Evolutionary conservation across 2,888 invertebrate genomes (phyloP), one percentile per base, ranked within the genome.

Genomic region (Drosophila melanosoma): DNA sequence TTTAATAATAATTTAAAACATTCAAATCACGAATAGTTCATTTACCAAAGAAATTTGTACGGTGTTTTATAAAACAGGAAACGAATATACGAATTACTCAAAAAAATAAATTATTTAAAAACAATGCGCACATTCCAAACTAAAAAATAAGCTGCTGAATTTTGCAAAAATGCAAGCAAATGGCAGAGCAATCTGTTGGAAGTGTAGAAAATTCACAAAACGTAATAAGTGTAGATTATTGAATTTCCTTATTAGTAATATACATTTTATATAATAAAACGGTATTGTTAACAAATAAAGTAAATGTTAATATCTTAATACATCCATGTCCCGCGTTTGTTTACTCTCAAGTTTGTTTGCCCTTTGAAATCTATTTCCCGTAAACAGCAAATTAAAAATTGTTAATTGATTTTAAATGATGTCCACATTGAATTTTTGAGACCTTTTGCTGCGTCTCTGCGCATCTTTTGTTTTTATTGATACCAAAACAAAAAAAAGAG

Each of bases 161-260:
- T 71, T 63, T 65, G 54, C 65, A 73, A 56, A 68, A 52, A 33
- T 49, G 33, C 59, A 56, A 59, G 48, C 54, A 74, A 45, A 51
- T 57, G 53, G 42, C 81, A 60, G 69, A 66, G 49, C 51, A 48
- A 53, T 73, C 59, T 62, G 69, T 74, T 74, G 81, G 87, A 83
- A 65, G 77, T 83, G 77, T 71, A 89, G 75, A 76, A 66, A 72
- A 72, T 79, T 87, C 84, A 69, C 66, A 80, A 78, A 75, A 40
- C 64, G n/a, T 56, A 56, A 66, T 69, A 77, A 79, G 64, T 81
- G 69, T 86, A 86, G 90, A 85, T 73, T 76, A 82, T 88, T 81
- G 69, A 85, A 88, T 90, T 86, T 86, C 85, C 85, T 90, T 86
- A 86, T 88, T 88, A 90, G 83, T 79, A 73, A 78, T 81, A 73